A percentile compares a stretch with the other conserved stretches of the same genome.
phyloP scores from a whole-genome alignment of 2,888 invertebrate species.

The Geophilus truncorum region DNA sequence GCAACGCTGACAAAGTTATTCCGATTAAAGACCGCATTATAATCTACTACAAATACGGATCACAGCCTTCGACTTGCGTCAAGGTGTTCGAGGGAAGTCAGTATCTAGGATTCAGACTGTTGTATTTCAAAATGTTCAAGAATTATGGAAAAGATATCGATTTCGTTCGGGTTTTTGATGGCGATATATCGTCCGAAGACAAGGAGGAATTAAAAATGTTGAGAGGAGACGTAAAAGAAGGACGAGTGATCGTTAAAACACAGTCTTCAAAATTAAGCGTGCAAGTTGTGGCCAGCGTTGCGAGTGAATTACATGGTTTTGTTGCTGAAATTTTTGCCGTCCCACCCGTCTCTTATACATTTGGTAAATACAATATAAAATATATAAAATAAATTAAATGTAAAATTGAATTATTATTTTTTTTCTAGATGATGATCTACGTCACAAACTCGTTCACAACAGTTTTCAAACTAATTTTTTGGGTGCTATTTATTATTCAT shows the following conservation, averaged over 20 bases:
- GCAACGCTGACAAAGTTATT: slow-evolving; percentile 89
- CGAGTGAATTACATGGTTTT: slow-evolving; percentile 89
- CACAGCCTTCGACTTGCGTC: slow-evolving; percentile 91
- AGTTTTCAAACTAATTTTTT: slow-evolving; percentile 43
- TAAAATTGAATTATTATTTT: not conserved
- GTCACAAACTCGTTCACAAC: not conserved
- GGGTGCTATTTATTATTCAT: slow-evolving; percentile 80
- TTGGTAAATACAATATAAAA: not conserved
- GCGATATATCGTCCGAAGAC: slow-evolving; percentile 63
- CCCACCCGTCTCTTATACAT: slow-evolving; percentile 52
- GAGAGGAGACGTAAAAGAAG: not conserved
- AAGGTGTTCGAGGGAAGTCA: slow-evolving; percentile 53
- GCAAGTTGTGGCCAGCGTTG: slow-evolving; percentile 88
- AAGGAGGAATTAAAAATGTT: slow-evolving; percentile 41
- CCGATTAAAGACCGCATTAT: slow-evolving; percentile 82
- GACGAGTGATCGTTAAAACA: not conserved
- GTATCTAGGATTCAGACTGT: slow-evolving; percentile 55
- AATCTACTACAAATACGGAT: slow-evolving; percentile 94
- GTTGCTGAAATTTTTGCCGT: slow-evolving; percentile 94
- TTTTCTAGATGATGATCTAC: not conserved
- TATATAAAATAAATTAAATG: not conserved
- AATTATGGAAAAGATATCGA: slow-evolving; percentile 79
- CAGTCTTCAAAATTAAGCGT: slow-evolving; percentile 64
- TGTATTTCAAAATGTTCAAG: slow-evolving; percentile 89
- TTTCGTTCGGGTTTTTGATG: slow-evolving; percentile 82